Conservation (phyloP, 2,113 vertebrate genomes). For the Emydocephalus ijimae region DNA sequence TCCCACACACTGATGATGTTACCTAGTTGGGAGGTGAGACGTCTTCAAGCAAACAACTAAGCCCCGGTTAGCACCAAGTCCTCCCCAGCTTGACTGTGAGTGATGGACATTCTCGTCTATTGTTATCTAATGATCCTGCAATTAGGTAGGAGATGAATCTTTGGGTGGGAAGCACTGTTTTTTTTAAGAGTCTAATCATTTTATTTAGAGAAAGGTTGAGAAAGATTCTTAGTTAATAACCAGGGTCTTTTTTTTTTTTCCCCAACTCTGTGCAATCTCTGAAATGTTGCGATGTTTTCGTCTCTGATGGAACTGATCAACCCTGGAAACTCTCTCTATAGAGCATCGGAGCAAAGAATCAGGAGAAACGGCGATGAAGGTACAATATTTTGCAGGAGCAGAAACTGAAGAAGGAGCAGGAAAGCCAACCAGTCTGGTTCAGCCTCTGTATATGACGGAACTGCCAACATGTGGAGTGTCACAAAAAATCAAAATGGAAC, state of each 20-base stretch:
- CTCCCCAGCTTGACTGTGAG: not conserved
- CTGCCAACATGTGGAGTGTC: not conserved
- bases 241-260: not conserved
- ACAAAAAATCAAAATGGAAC: not conserved
- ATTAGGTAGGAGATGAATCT: not conserved
- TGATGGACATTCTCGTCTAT: too few species aligned
- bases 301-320: not conserved
- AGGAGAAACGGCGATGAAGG: not conserved
- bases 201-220: not conserved
- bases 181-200: not conserved
- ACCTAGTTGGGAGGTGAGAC: not conserved
- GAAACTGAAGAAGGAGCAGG: not conserved
- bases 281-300: not conserved
- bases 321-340: not conserved
- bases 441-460: not conserved
- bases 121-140: not conserved
- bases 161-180: not conserved
- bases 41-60: not conserved
- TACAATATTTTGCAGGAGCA: not conserved
- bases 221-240: not conserved
- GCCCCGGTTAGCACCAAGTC: not conserved
- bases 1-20: not conserved
- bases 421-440: not conserved
- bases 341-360: not conserved
- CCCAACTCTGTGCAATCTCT: not conserved